Percentiles rank a stretch among this genome's conserved stretches.
phyloP scores from a whole-genome alignment of 2,888 invertebrate species.

The Pilophorus perplexus region DNA sequence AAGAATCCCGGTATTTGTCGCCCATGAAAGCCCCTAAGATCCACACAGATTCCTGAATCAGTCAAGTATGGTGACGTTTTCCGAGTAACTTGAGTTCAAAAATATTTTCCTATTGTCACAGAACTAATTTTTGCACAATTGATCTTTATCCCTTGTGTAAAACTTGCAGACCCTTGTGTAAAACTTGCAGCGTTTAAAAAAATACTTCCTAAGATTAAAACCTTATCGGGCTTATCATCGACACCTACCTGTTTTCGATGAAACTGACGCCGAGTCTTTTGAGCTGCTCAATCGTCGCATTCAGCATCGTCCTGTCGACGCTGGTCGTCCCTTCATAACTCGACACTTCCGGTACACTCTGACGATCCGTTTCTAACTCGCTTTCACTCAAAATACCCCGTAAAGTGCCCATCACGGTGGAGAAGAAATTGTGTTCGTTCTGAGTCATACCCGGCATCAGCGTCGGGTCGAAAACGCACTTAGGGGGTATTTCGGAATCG shows the following conservation, averaged over 20 bases:
- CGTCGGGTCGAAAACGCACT: not conserved
- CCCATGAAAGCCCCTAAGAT: no score
- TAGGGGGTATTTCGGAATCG: conserved; percentile 6
- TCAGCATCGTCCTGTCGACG: conserved; percentile 22
- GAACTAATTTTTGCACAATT: no score
- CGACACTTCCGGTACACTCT: not conserved
- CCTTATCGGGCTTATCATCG: no score
- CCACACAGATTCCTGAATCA: no score
- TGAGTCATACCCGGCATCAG: not conserved
- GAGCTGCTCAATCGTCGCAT: conserved; percentile 28
- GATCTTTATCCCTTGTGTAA: not conserved
- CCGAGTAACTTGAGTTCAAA: no score
- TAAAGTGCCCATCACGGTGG: conserved; percentile 26
- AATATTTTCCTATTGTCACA: no score
- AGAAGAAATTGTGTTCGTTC: conserved; percentile 28
- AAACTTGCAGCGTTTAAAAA: no score
- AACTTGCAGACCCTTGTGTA: no score
- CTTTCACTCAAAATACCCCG: conserved; percentile 18
- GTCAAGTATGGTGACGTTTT: no score
- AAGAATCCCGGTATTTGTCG: no score
- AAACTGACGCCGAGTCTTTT: conserved; percentile 30
- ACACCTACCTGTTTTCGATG: not conserved
- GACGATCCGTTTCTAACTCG: not conserved
- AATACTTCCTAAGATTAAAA: no score
- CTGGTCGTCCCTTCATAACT: not conserved